Base-by-base conservation (phyloP, 2,888 invertebrate genomes). In the Pandemis heparana region DNA sequence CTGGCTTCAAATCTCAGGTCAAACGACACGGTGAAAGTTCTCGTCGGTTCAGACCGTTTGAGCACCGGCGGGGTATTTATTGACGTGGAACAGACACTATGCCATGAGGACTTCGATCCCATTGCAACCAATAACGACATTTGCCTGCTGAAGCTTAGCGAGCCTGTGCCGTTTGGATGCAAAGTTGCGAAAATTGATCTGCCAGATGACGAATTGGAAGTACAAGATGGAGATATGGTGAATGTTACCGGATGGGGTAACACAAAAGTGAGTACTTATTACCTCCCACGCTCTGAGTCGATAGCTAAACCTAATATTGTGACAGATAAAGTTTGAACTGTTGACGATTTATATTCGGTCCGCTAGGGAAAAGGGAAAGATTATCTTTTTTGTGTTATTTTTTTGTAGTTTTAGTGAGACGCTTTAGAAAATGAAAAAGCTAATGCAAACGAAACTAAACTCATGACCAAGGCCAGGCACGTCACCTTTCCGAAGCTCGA, bases 191-290 rank as follows among this genome's bases (percentile, higher is more conserved):
- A 67, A 23, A 69, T 77, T 6, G 23, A 46, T n/a, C 16, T 79
- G 14, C 71, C 78, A 14, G 72, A 69, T 46, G 62, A 7, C 6
- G 43, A 64, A n/a, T 4, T 51, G 2, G 63, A 75, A n/a, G 8
- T 76, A 5, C 68, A 61, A 23, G 74, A 69, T 2, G 67, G 75
- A 0, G 64, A 65, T 18, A 23, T 66, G 16, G 41, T 77, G 6
- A 60, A 69, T 1, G 67, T 75, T 14, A 77, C 76, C 10, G 78
- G 78, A 14, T 78, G 78, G 76, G 78, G 78, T 12, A 41, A 67
- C 46, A 76, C 74, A 6, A 16, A 68, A 72, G 79, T 77, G 60
- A 71, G 71, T 51, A 32, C 61, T 32, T 32, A 32, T 0, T 0
- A 32, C 16, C 41, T 41, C 2, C 7, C 41, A 1, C 41, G 7